Conservation (phyloP, 2,888 invertebrate genomes). For the Pristionchus mayeri region DNA sequence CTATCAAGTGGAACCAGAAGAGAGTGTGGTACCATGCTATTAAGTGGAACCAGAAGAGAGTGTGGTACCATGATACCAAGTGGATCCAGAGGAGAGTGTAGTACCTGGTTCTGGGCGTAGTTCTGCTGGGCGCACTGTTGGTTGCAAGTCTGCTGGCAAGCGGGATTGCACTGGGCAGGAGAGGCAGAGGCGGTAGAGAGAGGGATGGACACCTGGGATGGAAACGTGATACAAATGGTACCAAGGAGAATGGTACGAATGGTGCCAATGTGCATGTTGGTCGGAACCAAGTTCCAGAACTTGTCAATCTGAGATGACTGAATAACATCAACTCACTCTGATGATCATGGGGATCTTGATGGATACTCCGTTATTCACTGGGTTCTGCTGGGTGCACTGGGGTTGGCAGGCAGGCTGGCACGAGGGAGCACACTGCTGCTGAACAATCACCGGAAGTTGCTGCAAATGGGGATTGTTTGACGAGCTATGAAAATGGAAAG, state of each 20-base stretch:
- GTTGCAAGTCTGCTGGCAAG: constrained; percentile 56
- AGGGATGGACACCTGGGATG: constrained; percentile 23
- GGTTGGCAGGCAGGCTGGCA: no score
- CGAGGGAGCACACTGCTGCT: no score
- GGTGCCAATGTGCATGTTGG: no score
- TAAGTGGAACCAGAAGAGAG: no score
- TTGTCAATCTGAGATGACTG: not conserved
- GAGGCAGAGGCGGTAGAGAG: constrained; percentile 28
- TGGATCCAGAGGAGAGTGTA: constrained; percentile 53
- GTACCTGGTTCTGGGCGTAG: constrained; percentile 27
- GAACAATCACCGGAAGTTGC: constrained; percentile 22
- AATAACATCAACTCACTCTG: not conserved
- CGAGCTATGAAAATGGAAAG: no score
- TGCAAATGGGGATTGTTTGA: not conserved
- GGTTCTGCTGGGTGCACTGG: constrained; percentile 47
- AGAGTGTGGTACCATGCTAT: no score
- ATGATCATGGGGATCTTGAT: not conserved
- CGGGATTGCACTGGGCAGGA: constrained; percentile 53
- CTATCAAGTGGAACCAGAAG: constrained; percentile 47
- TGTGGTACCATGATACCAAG: no score
- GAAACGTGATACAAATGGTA: no score
- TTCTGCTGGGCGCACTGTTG: constrained; percentile 51
- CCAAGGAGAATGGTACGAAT: not conserved
- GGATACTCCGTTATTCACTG: constrained; percentile 2
- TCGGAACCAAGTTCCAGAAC: no score